phyloP scores from a whole-genome alignment of 2,888 invertebrate species.

The Ceraclea dissimilis region DNA sequence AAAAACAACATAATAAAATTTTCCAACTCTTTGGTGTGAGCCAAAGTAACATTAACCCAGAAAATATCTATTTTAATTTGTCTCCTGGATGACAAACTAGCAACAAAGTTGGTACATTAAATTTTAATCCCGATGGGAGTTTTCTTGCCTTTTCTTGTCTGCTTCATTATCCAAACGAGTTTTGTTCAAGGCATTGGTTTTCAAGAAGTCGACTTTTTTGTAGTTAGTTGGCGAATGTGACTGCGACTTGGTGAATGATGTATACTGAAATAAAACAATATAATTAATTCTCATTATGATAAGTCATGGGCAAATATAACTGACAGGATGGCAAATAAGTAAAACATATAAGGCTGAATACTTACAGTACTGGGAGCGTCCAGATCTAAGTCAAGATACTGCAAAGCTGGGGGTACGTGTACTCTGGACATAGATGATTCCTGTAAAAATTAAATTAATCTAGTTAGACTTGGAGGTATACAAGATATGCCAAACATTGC shows the following conservation, averaged over 20 bases:
- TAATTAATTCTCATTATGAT: conserved; percentile 23
- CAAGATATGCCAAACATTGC: too few species aligned
- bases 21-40: too few species aligned
- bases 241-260: conserved; percentile 12
- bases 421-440: neutral
- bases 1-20: too few species aligned
- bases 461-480: too few species aligned
- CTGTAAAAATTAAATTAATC: neutral
- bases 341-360: too few species aligned
- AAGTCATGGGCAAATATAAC: too few species aligned
- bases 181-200: conserved; percentile 87
- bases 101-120: too few species aligned
- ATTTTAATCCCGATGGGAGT: neutral
- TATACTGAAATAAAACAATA: conserved; percentile 27
- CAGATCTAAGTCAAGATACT: conserved; percentile 83
- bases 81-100: too few species aligned
- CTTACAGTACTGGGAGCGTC: conserved; percentile 41
- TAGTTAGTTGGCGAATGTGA: conserved; percentile 55
- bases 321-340: too few species aligned
- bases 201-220: conserved; percentile 88
- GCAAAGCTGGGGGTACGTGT: conserved; percentile 30
- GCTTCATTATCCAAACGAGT: conserved; percentile 69
- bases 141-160: neutral
- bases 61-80: too few species aligned
- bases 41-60: too few species aligned